These are phyloP conservation scores for Ceramica pisi DNA, from an alignment of 2,888 invertebrate genomes.

Conservation along the genomic window DNA sequence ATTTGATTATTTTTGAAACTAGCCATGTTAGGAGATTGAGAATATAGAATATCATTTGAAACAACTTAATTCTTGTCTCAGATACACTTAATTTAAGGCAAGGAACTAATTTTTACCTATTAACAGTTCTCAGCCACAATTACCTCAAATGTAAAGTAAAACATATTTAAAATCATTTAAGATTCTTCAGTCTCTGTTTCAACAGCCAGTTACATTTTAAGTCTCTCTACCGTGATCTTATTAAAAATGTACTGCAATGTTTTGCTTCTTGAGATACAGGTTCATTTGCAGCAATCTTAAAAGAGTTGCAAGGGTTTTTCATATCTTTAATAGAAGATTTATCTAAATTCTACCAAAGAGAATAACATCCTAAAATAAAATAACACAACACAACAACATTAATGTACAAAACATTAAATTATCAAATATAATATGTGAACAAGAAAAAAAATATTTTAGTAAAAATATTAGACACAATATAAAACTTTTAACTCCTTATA, in stretches of 20 bases:
- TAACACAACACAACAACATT: constrained; percentile 60
- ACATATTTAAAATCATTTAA: constrained; percentile 41
- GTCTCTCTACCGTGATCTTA: constrained; percentile 18
- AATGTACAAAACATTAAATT: constrained; percentile 58
- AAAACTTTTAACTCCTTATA: constrained; percentile 49
- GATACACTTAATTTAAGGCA: constrained; percentile 32
- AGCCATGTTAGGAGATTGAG: constrained; percentile 17
- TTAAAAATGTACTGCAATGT: constrained; percentile 27
- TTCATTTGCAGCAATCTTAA: constrained; percentile 19
- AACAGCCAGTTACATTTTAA: constrained; percentile 40
- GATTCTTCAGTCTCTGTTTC: constrained; percentile 53
- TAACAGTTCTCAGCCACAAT: constrained; percentile 15
- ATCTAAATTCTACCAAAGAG: constrained; percentile 48
- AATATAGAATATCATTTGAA: constrained; percentile 24
- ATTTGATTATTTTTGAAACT: constrained; percentile 44
- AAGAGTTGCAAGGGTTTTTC: constrained; percentile 13
- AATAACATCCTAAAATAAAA: constrained; percentile 49
- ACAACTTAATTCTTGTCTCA: constrained; percentile 16
- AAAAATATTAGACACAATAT: constrained; percentile 32
- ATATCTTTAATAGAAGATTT: constrained; percentile 42
- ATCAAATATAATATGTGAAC: constrained; percentile 45
- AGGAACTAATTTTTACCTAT: constrained; percentile 35
- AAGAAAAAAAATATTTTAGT: constrained; percentile 31
- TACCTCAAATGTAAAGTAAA: constrained; percentile 33
- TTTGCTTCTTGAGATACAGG: constrained; percentile 13